Evolutionary conservation across 2,888 invertebrate species (phyloP), one percentile per base, ranked within the genome.

Genomic region (Alloplasta piceator): DNA sequence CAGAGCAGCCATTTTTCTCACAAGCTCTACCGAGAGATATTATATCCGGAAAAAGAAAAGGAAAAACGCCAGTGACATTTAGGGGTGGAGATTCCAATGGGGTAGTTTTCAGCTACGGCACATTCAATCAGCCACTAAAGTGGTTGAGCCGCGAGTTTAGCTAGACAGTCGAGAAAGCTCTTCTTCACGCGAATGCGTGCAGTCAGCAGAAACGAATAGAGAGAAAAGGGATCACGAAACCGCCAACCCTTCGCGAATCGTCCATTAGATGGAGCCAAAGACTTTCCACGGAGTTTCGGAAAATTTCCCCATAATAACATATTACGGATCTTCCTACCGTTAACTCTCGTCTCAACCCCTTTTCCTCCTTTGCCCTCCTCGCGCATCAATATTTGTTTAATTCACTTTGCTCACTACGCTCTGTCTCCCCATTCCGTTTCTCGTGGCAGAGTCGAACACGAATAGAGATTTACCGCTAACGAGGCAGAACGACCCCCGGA

Each of bases 51-150:
- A 70, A 58, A n/a, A 46, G n/a, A 14, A 66, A 58, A 48, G 55
- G 68, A 61, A 64, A 67, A 61, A 16, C 55, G 26, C 26, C 26
- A 48, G 61, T 14, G 61, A 46, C 41, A 58, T 41, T 58, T 36
- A 10, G 52, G 12, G 41, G 48, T 58, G 61, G 38, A 60, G 48
- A 60, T 48, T 43, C n/a, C 16, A 67, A 63, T n/a, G 73, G 74
- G 85, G 85, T 86, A 86, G 87, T 87, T 87, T 86, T 84, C 88
- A 86, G 86, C 85, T 82, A 85, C 82, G 82, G 26, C 83, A 86
- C 86, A 87, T 87, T 87, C 87, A 87, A 88, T 87, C 85, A 67
- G 41, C 61, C 16, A 48, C 36, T 7, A 61, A 83, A 84, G 85
- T 87, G 84, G 85, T 82, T 86, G 86, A 86, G 84, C 79, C 79